Base-by-base conservation (phyloP, 2,888 invertebrate species). In the Hypomecis atomaria region DNA sequence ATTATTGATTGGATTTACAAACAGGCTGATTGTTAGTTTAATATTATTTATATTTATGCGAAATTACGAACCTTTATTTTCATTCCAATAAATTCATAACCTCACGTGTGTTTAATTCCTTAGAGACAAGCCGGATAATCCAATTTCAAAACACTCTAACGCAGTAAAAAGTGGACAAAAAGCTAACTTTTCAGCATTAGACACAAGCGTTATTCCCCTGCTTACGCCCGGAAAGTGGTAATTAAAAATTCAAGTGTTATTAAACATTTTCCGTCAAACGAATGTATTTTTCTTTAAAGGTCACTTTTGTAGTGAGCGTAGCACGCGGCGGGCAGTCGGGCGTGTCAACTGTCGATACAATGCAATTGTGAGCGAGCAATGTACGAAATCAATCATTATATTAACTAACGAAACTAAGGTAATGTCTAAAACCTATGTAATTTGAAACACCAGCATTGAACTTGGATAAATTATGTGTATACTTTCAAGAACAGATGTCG, bases 1-100 rank as follows among this genome's bases (percentile, higher is more conserved):
- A 58, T 52, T 59, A 50, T 59, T 55, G 75, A 78, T 78, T 76
- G 43, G 38, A 40, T 45, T 23, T 61, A 37, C 34, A 45, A 71
- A 73, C 59, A 72, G 73, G 61, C 0, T 67, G 71, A 59, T 69
- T 8, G 1, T 43, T 11, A 34, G 6, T 38, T 38, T 38, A 8
- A n/a, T n/a, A n/a, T n/a, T n/a, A n/a, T n/a, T n/a, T n/a, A n/a
- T n/a, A n/a, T n/a, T n/a, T n/a, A n/a, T n/a, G n/a, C n/a, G n/a
- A n/a, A n/a, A n/a, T n/a, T n/a, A 38, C 9, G 7, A 8, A 38
- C 9, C 6, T 38, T 38, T 38, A 9, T 8, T 8, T 49, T 58
- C 34, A 9, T 0, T 44, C 3, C 44, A 44, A 44, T 7, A 44
- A n/a, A n/a, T n/a, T n/a, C 44, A 44, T 44, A n/a, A 1, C 44